Evolutionary conservation across 2,113 vertebrate species (phyloP), one percentile per base, ranked within the genome.

Genomic region (Antechinus stuartii): DNA sequence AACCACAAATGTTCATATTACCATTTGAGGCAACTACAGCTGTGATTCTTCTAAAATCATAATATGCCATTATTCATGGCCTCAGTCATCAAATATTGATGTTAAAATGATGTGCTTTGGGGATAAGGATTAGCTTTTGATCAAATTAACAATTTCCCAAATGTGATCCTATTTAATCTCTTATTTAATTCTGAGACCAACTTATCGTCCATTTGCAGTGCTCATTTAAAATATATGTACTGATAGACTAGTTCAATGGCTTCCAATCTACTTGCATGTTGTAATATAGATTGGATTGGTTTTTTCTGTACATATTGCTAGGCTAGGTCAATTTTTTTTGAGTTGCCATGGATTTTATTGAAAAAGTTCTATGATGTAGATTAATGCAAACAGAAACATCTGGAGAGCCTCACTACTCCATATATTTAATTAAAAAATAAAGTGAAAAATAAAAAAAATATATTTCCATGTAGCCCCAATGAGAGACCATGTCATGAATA

Each of bases 401-500:
- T 84, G n/a, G n/a, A 42, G 19, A 84, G 6, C 16, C 19, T 84
- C 68, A 84, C 7, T 92, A 54, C 25, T 91, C 14, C 46, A 26
- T 12, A 27, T 50, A 93, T 91, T 61, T 93, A 53, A n/a, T 95
- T 93, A 92, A 89, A 84, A 92, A 89, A 61, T 19, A 42, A 0
- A n/a, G 30, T 0, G 0, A n/a, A 92, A 93, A 90, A 42, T 49
- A 46, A 25, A 68, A 42, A 61, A 9, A 90, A 6, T n/a, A 49
- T 12, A 12, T 23, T 4, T 94, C n/a, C 11, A 8, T 68, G 90
- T 1, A 84, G n/a, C 5, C 26, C 9, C 12, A 52, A 12, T 8
- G 49, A 61, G 52, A 55, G 46, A 42, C 52, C 47, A 35, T 2
- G 35, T 91, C 8, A 1, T 2, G 16, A 46, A 52, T 6, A 0